Evolutionary conservation across 2,113 vertebrate genomes (phyloP).

Genomic region (Nettapus auritus): DNA sequence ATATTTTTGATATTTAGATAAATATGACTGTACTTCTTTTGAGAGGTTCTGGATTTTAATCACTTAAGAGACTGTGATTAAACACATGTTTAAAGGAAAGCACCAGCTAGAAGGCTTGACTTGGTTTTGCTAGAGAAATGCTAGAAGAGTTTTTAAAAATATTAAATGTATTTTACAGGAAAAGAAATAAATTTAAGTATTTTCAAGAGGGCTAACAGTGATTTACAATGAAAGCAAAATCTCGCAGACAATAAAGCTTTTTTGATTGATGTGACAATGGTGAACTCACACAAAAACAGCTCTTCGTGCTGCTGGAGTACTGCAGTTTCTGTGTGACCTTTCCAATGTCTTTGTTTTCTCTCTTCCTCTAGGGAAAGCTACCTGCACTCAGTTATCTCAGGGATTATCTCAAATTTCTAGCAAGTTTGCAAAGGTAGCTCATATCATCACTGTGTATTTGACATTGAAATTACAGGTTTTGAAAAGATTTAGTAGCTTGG

Average conservation of each 20-base stretch:
- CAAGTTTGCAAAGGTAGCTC: not conserved
- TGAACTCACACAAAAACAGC: not conserved
- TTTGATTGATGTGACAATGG: not conserved
- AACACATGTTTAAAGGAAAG: not conserved
- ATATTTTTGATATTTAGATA: not conserved
- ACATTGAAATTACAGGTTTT: not conserved
- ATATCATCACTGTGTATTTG: not conserved
- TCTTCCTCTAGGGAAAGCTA: not conserved
- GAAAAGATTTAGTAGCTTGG: not conserved
- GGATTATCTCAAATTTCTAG: not conserved
- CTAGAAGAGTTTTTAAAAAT: not conserved
- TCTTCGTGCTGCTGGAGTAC: not conserved
- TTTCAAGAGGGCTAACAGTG: not conserved
- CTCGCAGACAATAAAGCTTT: not conserved
- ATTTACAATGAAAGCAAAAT: not conserved
- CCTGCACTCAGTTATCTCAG: not conserved
- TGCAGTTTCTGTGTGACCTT: not conserved
- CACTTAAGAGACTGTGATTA: not conserved
- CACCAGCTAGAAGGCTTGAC: not conserved
- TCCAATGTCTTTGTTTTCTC: not conserved
- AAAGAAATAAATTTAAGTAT: not conserved
- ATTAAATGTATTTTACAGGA: not conserved
- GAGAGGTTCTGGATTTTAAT: not conserved
- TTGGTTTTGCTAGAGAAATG: not conserved
- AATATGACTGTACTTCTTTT: not conserved